These are phyloP conservation scores for Eueides isabella DNA, from an alignment of 1,140 invertebrate genomes.

Conservation along the genomic window DNA sequence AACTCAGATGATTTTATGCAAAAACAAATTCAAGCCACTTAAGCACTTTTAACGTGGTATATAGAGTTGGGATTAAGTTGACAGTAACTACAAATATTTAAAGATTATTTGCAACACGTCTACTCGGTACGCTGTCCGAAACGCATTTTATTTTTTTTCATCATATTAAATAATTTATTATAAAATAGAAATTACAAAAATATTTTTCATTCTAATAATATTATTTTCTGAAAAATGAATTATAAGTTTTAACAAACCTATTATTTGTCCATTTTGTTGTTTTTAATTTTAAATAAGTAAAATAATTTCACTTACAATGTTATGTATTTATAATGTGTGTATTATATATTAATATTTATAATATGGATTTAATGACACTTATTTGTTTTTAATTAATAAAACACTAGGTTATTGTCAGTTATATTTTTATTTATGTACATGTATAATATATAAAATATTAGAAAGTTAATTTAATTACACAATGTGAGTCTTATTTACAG, in stretches of 20 bases:
- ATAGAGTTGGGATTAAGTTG: no score
- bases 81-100: no score
- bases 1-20: no score
- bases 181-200: neutral
- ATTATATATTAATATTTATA: neutral
- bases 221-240: no score
- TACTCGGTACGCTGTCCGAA: no score
- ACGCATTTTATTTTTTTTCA: no score
- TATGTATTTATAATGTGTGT: neutral
- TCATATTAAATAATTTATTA: no score
- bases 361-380: neutral
- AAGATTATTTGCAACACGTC: no score
- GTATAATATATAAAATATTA: conserved; percentile 1
- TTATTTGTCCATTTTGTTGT: neutral
- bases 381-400: neutral
- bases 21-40: no score
- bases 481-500: no score
- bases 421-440: neutral
- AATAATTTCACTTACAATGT: neutral
- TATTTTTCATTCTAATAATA: neutral
- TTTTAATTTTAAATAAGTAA: neutral
- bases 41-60: no score
- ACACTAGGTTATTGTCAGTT: neutral
- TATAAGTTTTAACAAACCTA: no score
- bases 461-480: neutral